Percentiles rank a stretch among this genome's conserved stretches.
Evolutionary conservation across 2,797 vertebrate genomes (phyloP).

Genomic region (Sus cebifrons): DNA sequence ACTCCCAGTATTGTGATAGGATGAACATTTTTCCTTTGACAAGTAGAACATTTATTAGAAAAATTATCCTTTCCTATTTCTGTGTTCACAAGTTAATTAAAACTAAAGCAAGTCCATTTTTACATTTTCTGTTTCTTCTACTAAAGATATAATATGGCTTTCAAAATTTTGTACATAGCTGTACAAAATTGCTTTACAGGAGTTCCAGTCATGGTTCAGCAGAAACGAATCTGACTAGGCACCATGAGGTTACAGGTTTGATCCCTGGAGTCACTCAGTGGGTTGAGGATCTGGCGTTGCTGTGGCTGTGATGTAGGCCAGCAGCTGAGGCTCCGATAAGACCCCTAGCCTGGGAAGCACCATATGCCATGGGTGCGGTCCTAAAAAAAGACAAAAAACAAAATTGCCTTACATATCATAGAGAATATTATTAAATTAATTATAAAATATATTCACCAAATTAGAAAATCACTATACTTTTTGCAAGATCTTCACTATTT

Average conservation of each 20-base stretch:
- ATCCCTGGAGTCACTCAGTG: no score
- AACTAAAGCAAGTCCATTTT: constrained; percentile 19
- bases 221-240: no score
- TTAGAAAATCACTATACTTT: background rate
- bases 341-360: no score
- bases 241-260: no score
- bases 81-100: constrained; percentile 7
- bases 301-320: no score
- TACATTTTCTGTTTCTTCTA: background rate
- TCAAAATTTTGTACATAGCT: background rate
- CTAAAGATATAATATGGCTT: background rate
- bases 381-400: no score
- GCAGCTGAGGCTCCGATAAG: no score
- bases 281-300: no score
- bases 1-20: background rate
- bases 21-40: background rate
- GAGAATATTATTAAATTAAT: background rate
- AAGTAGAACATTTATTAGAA: background rate
- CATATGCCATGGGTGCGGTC: no score
- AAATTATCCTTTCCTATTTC: background rate
- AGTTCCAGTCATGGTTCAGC: no score
- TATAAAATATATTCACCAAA: background rate
- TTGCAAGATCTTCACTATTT: background rate
- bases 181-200: background rate
- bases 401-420: background rate